Conservation (phyloP, 2,888 invertebrate genomes). For the Eupeodes latifasciatus region DNA sequence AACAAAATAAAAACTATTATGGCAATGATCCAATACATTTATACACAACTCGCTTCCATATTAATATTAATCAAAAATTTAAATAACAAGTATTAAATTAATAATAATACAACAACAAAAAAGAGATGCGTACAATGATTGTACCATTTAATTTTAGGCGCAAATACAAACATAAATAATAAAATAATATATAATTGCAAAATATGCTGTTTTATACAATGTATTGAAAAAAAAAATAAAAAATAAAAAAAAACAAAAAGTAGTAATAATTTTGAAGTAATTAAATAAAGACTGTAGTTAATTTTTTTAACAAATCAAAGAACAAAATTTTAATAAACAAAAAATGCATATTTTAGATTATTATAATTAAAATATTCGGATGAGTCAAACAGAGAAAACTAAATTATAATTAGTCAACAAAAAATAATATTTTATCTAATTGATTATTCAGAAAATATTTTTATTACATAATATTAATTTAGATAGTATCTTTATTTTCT, state of each 20-base stretch:
- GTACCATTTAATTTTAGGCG: conserved; percentile 62
- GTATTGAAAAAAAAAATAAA: conserved; percentile 53
- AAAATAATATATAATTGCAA: conserved; percentile 31
- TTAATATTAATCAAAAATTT: conserved; percentile 53
- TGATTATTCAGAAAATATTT: neutral
- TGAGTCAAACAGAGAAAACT: conserved; percentile 21
- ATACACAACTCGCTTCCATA: conserved; percentile 74
- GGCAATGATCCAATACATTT: conserved; percentile 62
- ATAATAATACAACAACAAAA: conserved; percentile 14
- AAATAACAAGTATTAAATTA: conserved; percentile 32
- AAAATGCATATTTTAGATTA: conserved; percentile 44
- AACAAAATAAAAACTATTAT: conserved; percentile 33
- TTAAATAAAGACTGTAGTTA: conserved; percentile 75
- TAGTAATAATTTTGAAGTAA: conserved; percentile 69
- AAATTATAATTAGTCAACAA: conserved; percentile 24
- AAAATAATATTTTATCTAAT: conserved; percentile 3
- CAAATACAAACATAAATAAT: conserved; percentile 39
- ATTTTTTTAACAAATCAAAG: conserved; percentile 74
- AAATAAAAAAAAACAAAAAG: conserved; percentile 39
- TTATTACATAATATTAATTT: neutral
- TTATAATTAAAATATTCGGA: conserved; percentile 41
- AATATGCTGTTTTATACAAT: conserved; percentile 73
- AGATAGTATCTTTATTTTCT: conserved; percentile 33
- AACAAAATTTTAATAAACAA: conserved; percentile 30
- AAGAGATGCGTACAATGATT: conserved; percentile 30